phyloP scores from a whole-genome alignment of 2,113 vertebrate species.

The Campylomormyrus tamandua region DNA sequence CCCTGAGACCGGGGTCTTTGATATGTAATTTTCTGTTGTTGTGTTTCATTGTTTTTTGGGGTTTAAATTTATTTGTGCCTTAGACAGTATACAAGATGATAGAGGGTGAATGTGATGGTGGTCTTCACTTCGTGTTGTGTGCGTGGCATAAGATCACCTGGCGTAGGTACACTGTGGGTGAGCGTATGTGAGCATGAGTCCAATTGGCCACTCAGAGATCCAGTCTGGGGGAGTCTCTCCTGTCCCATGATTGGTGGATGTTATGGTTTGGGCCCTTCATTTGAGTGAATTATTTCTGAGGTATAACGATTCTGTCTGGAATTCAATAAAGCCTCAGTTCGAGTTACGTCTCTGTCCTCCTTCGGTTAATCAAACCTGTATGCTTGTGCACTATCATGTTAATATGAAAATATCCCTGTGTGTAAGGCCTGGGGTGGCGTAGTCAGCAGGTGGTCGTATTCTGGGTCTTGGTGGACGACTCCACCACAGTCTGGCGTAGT shows the following conservation, averaged over 20 bases:
- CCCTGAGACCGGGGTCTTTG: background rate
- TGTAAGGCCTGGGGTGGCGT: background rate
- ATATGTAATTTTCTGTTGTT: background rate
- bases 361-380: background rate
- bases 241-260: too few relatives aligned
- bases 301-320: too few relatives aligned
- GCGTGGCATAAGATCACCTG: background rate
- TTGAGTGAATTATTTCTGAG: too few relatives aligned
- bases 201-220: too few relatives aligned
- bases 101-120: background rate
- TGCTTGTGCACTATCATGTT: background rate
- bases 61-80: background rate
- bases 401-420: background rate
- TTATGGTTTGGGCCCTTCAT: too few relatives aligned
- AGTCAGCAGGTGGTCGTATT: background rate
- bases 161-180: background rate
- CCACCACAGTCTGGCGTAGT: background rate
- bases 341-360: too few relatives aligned
- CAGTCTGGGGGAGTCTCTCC: too few relatives aligned
- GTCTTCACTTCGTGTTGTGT: background rate
- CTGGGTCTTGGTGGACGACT: background rate
- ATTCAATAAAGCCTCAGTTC: too few relatives aligned
- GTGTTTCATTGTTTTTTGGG: background rate
- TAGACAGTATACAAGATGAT: background rate
- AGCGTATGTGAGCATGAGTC: background rate